phyloP scores from a whole-genome alignment of 2,113 vertebrate genomes.

The Trichechus manatus region DNA sequence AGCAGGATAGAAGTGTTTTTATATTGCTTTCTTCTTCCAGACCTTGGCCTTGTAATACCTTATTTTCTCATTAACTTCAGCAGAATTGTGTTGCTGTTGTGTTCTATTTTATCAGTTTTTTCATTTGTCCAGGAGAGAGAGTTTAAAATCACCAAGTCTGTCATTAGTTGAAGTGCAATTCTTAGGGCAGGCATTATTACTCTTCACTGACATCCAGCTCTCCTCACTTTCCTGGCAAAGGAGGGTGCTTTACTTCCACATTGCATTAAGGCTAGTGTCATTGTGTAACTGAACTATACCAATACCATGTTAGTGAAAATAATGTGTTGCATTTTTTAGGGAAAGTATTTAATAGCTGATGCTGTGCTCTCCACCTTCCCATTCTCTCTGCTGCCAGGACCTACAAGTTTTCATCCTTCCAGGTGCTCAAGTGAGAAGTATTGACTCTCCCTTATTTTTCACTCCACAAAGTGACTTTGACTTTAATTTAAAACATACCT shows the following conservation, averaged over 20 bases:
- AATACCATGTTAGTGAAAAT: neutral
- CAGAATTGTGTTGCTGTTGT: too few species aligned
- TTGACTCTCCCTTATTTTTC: neutral
- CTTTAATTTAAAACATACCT: neutral
- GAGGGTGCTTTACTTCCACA: neutral
- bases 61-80: neutral
- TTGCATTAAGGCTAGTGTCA: fast-evolving
- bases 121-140: neutral
- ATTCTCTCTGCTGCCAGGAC: neutral
- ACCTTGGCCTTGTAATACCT: neutral
- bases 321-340: neutral
- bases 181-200: too few species aligned
- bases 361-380: neutral
- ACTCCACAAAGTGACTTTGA: too few species aligned
- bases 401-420: neutral
- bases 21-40: neutral
- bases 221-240: neutral
- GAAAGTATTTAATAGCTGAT: neutral
- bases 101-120: neutral
- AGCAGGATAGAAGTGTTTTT: neutral
- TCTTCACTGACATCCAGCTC: neutral
- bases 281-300: neutral
- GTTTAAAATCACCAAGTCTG: neutral
- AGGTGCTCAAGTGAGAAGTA: neutral
- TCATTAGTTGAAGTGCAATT: neutral